Conservation (phyloP, 2,113 vertebrate species). For the Saimiri boliviensis region DNA sequence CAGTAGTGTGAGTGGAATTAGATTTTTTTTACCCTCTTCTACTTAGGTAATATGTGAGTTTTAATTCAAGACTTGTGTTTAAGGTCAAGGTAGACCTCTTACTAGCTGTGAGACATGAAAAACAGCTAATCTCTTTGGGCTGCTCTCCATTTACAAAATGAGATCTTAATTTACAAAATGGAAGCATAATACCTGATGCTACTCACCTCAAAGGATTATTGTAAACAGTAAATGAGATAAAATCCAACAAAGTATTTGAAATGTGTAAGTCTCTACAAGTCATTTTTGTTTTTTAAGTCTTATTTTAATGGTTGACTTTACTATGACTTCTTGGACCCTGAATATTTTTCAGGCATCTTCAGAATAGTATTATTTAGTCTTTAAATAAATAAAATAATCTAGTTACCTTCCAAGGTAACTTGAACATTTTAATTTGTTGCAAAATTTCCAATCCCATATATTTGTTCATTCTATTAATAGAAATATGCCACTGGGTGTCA, state of each 20-base stretch:
- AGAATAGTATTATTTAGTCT: neutral
- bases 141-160: neutral
- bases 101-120: neutral
- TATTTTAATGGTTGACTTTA: neutral
- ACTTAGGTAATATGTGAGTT: neutral
- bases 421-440: neutral
- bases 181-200: neutral
- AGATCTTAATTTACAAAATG: neutral
- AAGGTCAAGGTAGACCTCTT: neutral
- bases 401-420: neutral
- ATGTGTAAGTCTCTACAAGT: neutral
- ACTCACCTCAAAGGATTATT: neutral
- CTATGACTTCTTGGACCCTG: neutral
- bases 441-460: neutral
- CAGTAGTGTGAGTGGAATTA: neutral
- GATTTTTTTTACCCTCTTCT: neutral
- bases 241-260: neutral
- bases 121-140: neutral
- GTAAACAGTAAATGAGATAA: neutral
- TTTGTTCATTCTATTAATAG: slow-evolving; percentile 44
- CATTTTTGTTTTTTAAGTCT: neutral
- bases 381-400: slow-evolving; percentile 5
- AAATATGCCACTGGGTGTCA: slow-evolving; percentile 31
- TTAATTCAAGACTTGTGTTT: slow-evolving; percentile 8
- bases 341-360: slow-evolving; percentile 24